phyloP scores from a whole-genome alignment of 2,888 invertebrate genomes.

The Nemotelus pantherinus region DNA sequence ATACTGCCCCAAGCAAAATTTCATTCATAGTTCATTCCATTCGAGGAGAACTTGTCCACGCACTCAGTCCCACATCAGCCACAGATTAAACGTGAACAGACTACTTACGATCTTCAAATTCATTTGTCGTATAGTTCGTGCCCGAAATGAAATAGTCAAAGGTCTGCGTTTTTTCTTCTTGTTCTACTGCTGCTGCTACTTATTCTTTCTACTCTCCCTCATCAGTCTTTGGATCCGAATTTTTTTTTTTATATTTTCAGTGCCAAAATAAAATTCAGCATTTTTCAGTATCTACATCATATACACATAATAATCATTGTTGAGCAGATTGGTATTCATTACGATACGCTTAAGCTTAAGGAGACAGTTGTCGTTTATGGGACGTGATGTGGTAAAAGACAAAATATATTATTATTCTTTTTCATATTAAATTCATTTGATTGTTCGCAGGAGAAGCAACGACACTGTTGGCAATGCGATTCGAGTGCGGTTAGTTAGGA shows the following conservation, averaged over 20 bases:
- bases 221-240: neutral
- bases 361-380: constrained; percentile 36
- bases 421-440: constrained; percentile 8
- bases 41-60: constrained; percentile 25
- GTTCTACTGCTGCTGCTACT: too few species aligned
- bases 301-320: constrained; percentile 18
- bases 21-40: neutral
- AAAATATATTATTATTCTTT: constrained; percentile 10
- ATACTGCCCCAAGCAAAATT: neutral
- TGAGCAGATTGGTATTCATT: constrained; percentile 29
- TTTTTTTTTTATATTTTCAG: neutral
- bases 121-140: neutral
- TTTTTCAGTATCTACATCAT: constrained; percentile 23
- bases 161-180: neutral
- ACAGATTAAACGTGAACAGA: constrained; percentile 28
- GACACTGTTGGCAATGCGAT: neutral
- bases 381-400: constrained; percentile 32
- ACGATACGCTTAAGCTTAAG: constrained; percentile 24
- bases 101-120: constrained; percentile 16
- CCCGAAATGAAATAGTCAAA: constrained; percentile 4
- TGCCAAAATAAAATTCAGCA: constrained; percentile 31
- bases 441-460: neutral
- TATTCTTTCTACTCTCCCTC: too few species aligned
- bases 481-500: neutral
- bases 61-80: neutral